These are phyloP conservation scores for Rissa tridactyla DNA, from an alignment of 2,113 vertebrate genomes.

Conservation along the genomic window DNA sequence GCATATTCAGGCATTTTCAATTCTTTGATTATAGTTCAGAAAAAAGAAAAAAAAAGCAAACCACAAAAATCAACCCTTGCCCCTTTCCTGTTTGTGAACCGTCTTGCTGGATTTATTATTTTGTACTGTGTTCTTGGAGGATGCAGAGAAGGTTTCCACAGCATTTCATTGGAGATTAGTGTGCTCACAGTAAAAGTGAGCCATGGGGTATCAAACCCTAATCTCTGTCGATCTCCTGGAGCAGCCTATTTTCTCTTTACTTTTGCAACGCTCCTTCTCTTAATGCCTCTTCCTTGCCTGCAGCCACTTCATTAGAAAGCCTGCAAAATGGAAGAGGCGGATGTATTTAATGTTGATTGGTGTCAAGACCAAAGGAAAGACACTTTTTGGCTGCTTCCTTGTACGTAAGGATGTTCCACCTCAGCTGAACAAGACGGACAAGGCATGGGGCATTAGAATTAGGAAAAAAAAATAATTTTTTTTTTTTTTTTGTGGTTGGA, in stretches of 20 bases:
- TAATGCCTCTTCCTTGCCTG: slow-evolving; percentile 5
- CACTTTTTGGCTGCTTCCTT: neutral
- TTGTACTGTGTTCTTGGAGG: neutral
- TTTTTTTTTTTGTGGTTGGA: no score
- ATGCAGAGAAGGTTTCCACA: neutral
- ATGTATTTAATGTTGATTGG: neutral
- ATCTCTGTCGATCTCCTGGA: neutral
- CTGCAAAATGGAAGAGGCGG: neutral
- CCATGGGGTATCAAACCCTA: neutral
- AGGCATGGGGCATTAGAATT: neutral
- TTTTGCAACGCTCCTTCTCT: neutral
- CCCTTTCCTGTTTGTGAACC: neutral
- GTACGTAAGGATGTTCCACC: neutral
- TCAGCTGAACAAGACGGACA: neutral
- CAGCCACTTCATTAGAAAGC: neutral
- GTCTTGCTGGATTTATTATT: neutral
- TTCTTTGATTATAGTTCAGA: neutral
- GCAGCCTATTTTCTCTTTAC: neutral
- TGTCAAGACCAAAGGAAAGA: neutral
- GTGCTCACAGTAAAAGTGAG: neutral
- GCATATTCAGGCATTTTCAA: neutral
- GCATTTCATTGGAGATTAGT: neutral
- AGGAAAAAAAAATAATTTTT: no score
- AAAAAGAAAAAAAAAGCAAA: neutral
- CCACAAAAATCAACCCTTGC: neutral